Evolutionary conservation across 2,888 invertebrate genomes (phyloP), one percentile per base, ranked within the genome.

Genomic region (Rhagonycha fulva): DNA sequence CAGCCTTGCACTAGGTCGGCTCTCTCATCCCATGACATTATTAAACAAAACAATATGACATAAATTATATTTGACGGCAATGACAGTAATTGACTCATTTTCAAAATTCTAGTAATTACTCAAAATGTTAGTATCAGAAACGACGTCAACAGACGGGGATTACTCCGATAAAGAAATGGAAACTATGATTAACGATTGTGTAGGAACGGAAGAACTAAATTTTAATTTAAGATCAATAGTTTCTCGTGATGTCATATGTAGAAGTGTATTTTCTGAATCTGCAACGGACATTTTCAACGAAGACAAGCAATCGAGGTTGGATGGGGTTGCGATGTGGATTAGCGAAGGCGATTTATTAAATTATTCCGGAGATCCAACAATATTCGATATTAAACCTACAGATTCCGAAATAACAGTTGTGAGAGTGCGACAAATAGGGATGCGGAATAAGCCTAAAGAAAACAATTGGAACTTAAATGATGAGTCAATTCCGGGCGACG

Each of bases 371-470:
- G 80, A 79, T 26, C 70, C 78, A 7, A 81, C 79, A 61, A 78
- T 78, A 26, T 76, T 81, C 9, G 83, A 81, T 73, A 77, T 91
- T 12, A 90, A 90, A 88, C 89, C 90, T 1, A 91, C 91, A 70
- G 91, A 91, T 84, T 91, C 91, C 0, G 91, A 91, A 83, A 89
- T 91, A 72, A 91, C 91, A 0, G 89, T 91, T 4, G 87, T 91
- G 9, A 85, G 90, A 81, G 89, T 91, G 85, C 89, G 90, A 82
- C 83, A 85, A 70, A 83, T 84, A 72, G 83, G 84, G 23, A 76
- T 84, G 86, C 74, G 87, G 81, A 80, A 82, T 85, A 81, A 84
- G 80, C 85, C 84, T n/a, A 84, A 83, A 7, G 86, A 83, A 72
- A 88, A 88, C 75, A 83, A 89, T 75, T 90, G 89, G 83, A 88